Percentiles rank a stretch among this genome's conserved stretches.
Evolutionary conservation across 2,113 vertebrate genomes (phyloP).

Genomic region (Talpa occidentalis): DNA sequence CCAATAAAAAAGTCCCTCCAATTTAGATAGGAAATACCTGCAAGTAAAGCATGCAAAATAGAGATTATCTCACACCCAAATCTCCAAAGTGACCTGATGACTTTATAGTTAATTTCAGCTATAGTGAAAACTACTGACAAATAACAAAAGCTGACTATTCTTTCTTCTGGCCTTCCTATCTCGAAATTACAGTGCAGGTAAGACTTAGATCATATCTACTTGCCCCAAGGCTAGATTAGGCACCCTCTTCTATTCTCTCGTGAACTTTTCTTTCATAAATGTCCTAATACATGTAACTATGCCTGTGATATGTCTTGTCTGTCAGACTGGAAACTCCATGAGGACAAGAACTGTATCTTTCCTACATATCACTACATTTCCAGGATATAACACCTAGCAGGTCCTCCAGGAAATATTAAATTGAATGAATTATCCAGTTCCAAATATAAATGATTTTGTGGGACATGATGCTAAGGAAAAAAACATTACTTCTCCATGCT

Average conservation of each 20-base stretch:
- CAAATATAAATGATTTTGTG: constrained; percentile 12
- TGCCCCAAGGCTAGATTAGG: not conserved
- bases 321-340: not conserved
- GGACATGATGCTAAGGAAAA: not conserved
- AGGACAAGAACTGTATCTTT: not conserved
- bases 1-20: not conserved
- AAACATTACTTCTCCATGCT: not conserved
- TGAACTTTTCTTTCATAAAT: not conserved
- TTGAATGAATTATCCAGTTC: not conserved
- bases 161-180: not conserved
- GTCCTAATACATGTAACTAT: not conserved
- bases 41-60: not conserved
- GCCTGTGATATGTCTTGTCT: not conserved
- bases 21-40: not conserved
- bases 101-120: not conserved
- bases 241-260: not conserved
- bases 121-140: not conserved
- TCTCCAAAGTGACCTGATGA: not conserved
- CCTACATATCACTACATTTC: not conserved
- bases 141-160: not conserved
- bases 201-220: not conserved
- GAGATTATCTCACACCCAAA: not conserved
- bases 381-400: not conserved
- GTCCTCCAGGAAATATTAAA: not conserved
- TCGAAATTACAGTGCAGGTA: not conserved